phyloP scores from a whole-genome alignment of 2,113 vertebrate genomes.

The Taurulus bubalis region DNA sequence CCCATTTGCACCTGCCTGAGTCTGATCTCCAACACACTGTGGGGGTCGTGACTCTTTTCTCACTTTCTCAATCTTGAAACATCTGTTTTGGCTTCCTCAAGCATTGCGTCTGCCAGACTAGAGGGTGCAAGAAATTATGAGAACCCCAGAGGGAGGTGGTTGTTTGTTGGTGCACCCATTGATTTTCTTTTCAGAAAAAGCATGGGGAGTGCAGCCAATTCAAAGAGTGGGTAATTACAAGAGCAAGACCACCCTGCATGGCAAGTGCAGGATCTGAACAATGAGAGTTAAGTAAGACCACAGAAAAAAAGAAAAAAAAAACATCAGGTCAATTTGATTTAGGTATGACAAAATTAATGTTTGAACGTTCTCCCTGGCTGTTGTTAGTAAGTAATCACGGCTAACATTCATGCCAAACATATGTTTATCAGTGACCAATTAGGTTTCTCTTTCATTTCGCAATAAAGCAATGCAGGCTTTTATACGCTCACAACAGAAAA shows the following conservation, averaged over 20 bases:
- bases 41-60: constrained; percentile 53
- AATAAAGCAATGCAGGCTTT: constrained; percentile 33
- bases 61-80: constrained; percentile 51
- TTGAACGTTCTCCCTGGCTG: constrained; percentile 21
- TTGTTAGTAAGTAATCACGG: constrained; percentile 63
- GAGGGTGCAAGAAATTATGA: constrained; percentile 54
- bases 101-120: constrained; percentile 49
- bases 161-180: constrained; percentile 59
- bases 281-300: constrained; percentile 8
- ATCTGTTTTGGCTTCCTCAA: constrained; percentile 67
- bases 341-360: constrained; percentile 35
- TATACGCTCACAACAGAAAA: constrained; percentile 30
- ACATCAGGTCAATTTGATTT: constrained; percentile 42
- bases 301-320: constrained; percentile 7
- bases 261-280: constrained; percentile 13
- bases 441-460: constrained; percentile 48
- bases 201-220: constrained; percentile 32
- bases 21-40: constrained; percentile 33
- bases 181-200: constrained; percentile 57
- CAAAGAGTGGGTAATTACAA: constrained; percentile 35
- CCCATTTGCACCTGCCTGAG: constrained; percentile 62
- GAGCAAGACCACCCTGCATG: constrained; percentile 32
- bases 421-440: constrained; percentile 52
- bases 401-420: constrained; percentile 48
- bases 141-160: constrained; percentile 44